Evolutionary conservation across 2,797 vertebrate species (phyloP).

Genomic region (Acanthurus leucopareius): DNA sequence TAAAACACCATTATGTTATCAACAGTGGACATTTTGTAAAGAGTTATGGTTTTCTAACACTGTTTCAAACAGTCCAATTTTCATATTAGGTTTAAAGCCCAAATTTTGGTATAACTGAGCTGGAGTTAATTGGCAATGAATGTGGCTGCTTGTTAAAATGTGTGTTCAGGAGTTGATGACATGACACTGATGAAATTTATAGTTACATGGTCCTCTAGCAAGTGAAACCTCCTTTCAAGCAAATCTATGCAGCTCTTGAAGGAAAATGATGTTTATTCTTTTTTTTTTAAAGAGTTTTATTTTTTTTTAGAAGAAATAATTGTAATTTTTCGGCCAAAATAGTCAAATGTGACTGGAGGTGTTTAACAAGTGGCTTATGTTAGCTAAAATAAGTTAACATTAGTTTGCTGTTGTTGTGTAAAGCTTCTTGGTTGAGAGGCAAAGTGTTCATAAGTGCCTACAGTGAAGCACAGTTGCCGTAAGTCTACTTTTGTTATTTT

Average conservation of each 20-base stretch:
- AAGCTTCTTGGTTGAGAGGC: too few relatives aligned
- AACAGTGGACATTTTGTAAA: neutral
- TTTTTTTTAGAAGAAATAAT: too few relatives aligned
- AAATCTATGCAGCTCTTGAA: neutral
- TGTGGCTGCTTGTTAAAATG: neutral
- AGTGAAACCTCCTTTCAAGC: neutral
- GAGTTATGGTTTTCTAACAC: neutral
- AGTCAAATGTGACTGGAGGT: neutral
- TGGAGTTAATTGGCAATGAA: neutral
- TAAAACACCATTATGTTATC: neutral
- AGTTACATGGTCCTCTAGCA: neutral
- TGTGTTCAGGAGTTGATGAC: neutral
- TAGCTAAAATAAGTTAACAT: neutral
- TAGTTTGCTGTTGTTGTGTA: neutral
- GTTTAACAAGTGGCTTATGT: neutral
- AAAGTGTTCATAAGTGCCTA: too few relatives aligned
- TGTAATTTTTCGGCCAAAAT: neutral
- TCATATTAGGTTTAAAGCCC: conserved; percentile 1
- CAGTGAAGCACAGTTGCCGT: too few relatives aligned
- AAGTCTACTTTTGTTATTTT: neutral
- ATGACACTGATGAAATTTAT: neutral
- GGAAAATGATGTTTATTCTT: neutral
- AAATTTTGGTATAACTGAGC: neutral
- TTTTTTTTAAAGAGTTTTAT: too few relatives aligned
- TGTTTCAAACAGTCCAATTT: neutral